Evolutionary conservation across 2,888 invertebrate species (phyloP).

Genomic region (Diachrysia chrysitis): DNA sequence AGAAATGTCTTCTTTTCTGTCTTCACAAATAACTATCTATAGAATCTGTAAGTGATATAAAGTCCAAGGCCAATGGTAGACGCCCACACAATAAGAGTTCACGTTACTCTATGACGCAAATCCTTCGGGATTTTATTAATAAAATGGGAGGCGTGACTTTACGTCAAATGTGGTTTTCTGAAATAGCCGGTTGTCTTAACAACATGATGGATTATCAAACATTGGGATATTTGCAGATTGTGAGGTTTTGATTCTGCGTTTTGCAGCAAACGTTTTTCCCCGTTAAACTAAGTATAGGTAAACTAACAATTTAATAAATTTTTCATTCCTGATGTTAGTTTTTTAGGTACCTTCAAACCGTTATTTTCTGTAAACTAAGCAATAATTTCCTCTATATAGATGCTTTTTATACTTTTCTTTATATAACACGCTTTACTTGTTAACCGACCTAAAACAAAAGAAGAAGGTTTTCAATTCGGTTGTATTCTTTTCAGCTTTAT

Average conservation of each 20-base stretch:
- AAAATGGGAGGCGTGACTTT: constrained; percentile 60
- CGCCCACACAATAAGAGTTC: constrained; percentile 45
- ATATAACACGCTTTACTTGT: too few species aligned
- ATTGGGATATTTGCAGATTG: constrained; percentile 8
- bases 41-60: constrained; percentile 33
- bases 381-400: too few species aligned
- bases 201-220: constrained; percentile 26
- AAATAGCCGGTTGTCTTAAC: constrained; percentile 24
- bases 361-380: too few species aligned
- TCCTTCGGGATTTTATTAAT: constrained; percentile 55
- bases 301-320: too few species aligned
- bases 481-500: not conserved
- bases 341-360: too few species aligned
- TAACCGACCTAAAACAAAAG: too few species aligned
- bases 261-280: not conserved
- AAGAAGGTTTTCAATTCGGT: too few species aligned
- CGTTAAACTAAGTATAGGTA: too few species aligned
- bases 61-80: constrained; percentile 51
- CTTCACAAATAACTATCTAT: constrained; percentile 20
- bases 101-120: constrained; percentile 57
- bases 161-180: constrained; percentile 53
- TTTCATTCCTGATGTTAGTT: too few species aligned
- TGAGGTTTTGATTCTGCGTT: not conserved
- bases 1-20: constrained; percentile 17
- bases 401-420: too few species aligned